Evolutionary conservation across 2,113 vertebrate genomes (phyloP).

Genomic region (Mirza zaza): DNA sequence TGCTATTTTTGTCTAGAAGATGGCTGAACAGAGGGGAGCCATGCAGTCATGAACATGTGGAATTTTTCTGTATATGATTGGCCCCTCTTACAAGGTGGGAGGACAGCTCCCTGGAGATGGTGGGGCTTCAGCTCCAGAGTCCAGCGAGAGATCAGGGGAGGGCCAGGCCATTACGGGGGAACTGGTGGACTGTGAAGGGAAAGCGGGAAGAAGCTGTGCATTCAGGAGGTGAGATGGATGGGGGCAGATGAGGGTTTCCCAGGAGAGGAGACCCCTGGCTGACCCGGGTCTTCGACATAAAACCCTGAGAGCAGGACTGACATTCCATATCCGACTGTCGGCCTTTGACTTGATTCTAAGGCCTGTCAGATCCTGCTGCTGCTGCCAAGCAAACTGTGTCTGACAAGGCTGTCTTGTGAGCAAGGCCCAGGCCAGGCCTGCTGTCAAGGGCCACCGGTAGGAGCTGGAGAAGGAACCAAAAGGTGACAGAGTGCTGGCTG

Average conservation of each 20-base stretch:
- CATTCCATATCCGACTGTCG: neutral
- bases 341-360: neutral
- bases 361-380: neutral
- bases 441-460: neutral
- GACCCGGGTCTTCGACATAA: neutral
- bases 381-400: neutral
- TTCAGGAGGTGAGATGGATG: neutral
- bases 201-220: neutral
- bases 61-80: neutral
- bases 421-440: neutral
- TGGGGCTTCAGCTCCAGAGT: neutral
- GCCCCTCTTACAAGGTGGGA: neutral
- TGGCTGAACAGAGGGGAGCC: neutral
- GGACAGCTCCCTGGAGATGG: neutral
- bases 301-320: neutral
- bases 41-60: neutral
- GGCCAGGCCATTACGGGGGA: neutral
- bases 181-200: neutral
- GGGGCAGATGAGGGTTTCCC: neutral
- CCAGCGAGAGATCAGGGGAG: neutral
- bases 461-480: neutral
- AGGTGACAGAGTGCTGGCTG: neutral
- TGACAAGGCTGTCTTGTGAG: neutral
- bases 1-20: neutral
- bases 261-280: neutral